A percentile compares a stretch with the other conserved stretches of the same genome.
These are phyloP conservation scores for Phalacrocorax brasilianus DNA, from an alignment of 2,113 vertebrate genomes.

Conservation along the genomic window DNA sequence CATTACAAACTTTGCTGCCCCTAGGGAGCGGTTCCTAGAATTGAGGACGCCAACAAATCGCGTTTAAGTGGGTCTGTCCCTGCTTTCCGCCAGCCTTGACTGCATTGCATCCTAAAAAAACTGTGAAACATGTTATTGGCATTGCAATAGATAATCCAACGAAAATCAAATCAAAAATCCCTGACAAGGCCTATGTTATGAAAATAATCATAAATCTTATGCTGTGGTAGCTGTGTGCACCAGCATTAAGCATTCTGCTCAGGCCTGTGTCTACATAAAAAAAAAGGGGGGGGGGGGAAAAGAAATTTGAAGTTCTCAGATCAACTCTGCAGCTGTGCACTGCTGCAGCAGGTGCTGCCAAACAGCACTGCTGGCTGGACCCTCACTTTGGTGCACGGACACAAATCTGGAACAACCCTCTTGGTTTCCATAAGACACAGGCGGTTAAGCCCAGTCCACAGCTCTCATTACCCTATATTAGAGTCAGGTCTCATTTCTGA, in stretches of 20 bases:
- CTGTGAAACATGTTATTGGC: constrained; percentile 20
- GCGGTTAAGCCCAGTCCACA: neutral
- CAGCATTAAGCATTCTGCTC: constrained; percentile 15
- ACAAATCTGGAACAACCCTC: neutral
- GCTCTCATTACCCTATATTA: neutral
- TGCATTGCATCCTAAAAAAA: constrained; percentile 2
- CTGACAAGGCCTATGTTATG: constrained; percentile 39
- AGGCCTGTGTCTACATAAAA: neutral
- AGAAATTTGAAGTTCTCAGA: neutral
- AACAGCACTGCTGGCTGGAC: neutral
- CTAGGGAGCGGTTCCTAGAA: neutral
- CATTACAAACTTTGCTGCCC: constrained; percentile 11
- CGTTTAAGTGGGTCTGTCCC: constrained; percentile 14
- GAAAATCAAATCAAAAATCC: constrained; percentile 49
- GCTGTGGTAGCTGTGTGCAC: neutral
- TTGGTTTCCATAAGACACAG: neutral
- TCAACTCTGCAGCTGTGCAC: neutral
- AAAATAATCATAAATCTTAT: constrained; percentile 44
- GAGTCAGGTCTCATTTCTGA: neutral
- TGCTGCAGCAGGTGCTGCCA: neutral
- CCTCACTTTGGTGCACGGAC: neutral
- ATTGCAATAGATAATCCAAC: constrained; percentile 40
- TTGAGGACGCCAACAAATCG: neutral
- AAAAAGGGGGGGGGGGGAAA: neutral
- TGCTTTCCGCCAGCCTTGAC: neutral